A percentile compares a stretch with the other conserved stretches of the same genome.
These are phyloP conservation scores for Archivesica marissinica DNA, from an alignment of 1,140 invertebrate species.

Conservation along the genomic window DNA sequence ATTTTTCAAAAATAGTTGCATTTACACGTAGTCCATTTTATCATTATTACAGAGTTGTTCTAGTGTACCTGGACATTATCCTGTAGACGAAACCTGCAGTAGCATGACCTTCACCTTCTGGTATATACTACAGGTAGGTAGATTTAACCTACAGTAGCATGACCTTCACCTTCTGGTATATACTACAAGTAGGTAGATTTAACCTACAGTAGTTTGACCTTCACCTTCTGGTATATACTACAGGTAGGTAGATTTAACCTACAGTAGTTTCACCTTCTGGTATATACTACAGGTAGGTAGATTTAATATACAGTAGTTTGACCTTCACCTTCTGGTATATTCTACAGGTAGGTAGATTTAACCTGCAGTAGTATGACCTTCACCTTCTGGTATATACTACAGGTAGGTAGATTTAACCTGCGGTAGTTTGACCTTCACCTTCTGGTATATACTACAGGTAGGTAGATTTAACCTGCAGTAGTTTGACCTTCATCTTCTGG, in stretches of 20 bases:
- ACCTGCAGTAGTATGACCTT: too few relatives aligned
- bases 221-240: not conserved
- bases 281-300: not conserved
- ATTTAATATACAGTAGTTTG: slow-evolving; percentile 87
- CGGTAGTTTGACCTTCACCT: slow-evolving; percentile 89
- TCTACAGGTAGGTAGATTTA: too few relatives aligned
- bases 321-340: slow-evolving; percentile 79
- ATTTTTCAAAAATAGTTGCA: too few relatives aligned
- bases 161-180: not conserved
- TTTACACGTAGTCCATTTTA: not conserved
- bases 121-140: slow-evolving; percentile 92
- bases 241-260: not conserved
- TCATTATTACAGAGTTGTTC: slow-evolving; percentile 87
- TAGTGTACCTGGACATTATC: slow-evolving; percentile 91
- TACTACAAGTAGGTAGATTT: slow-evolving; percentile 88
- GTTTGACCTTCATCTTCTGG: slow-evolving; percentile 71
- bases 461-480: slow-evolving; percentile 92
- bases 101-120: slow-evolving; percentile 94
- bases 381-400: too few relatives aligned
- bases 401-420: slow-evolving; percentile 92
- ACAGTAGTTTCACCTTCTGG: too few relatives aligned
- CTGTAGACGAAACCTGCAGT: slow-evolving; percentile 92
- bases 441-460: not conserved
- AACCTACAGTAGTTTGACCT: slow-evolving; percentile 88
- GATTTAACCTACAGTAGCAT: too few relatives aligned